phyloP scores from a whole-genome alignment of 2,113 vertebrate genomes.

The Gorilla gorilla region DNA sequence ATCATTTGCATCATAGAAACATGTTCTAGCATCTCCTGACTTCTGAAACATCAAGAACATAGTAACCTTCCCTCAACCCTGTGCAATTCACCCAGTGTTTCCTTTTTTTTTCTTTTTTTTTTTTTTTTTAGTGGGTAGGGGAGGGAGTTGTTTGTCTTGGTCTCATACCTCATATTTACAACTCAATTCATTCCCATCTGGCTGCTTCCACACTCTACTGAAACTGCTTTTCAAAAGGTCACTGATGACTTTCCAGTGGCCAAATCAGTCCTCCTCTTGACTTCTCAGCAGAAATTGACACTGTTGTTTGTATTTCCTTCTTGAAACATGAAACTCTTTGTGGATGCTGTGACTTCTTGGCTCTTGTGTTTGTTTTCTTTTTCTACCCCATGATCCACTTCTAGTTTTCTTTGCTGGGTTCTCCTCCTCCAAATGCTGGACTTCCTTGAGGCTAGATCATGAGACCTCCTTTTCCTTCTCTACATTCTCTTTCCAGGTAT shows the following conservation, averaged over 20 bases:
- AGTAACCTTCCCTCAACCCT: not conserved
- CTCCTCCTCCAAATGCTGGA: not conserved
- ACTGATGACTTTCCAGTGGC: not conserved
- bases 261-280: not conserved
- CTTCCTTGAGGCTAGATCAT: not conserved
- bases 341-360: not conserved
- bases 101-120: not conserved
- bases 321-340: slow-evolving; percentile 5
- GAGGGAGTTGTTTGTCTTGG: not conserved
- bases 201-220: not conserved
- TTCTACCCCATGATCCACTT: not conserved
- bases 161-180: not conserved
- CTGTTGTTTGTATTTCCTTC: not conserved
- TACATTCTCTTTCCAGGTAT: not conserved
- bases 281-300: slow-evolving; percentile 34
- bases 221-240: not conserved
- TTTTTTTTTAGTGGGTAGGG: not conserved
- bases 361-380: not conserved
- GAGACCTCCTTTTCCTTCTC: not conserved
- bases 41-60: not conserved
- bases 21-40: not conserved
- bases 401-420: not conserved
- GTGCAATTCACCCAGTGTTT: not conserved
- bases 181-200: not conserved
- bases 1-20: not conserved